These are phyloP conservation scores for Drosophila demipolita DNA, from an alignment of 2,888 invertebrate species.

Conservation along the genomic window DNA sequence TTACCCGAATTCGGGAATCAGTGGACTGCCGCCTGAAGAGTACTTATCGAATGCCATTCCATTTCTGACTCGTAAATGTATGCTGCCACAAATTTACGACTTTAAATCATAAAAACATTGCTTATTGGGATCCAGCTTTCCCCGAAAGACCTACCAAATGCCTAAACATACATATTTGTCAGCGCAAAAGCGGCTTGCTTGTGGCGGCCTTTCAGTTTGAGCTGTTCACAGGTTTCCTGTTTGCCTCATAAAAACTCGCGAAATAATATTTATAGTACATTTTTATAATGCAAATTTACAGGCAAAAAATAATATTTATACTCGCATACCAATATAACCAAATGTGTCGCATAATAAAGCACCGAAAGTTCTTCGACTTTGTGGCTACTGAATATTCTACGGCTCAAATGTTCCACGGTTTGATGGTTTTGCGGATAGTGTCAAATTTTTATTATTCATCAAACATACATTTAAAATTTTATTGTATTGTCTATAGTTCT, in stretches of 20 bases:
- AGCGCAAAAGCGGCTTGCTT: slow-evolving; percentile 19
- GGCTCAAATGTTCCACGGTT: slow-evolving; percentile 8
- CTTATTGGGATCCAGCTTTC: slow-evolving; percentile 57
- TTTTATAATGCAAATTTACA: slow-evolving; percentile 76
- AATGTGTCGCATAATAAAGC: slow-evolving; percentile 28
- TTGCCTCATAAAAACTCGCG: slow-evolving; percentile 61
- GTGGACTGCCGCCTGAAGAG: slow-evolving; percentile 34
- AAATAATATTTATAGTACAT: slow-evolving; percentile 78
- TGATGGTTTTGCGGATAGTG: neutral
- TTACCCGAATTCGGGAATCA: neutral
- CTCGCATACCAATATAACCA: slow-evolving; percentile 40
- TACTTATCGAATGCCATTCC: slow-evolving; percentile 66
- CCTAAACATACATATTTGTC: neutral
- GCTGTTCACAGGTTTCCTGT: slow-evolving; percentile 42
- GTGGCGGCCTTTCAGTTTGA: slow-evolving; percentile 9
- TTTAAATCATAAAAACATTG: slow-evolving; percentile 76
- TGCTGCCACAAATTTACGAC: slow-evolving; percentile 71
- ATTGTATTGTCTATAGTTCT: neutral
- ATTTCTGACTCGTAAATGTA: slow-evolving; percentile 75
- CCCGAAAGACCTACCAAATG: slow-evolving; percentile 22
- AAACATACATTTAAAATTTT: neutral
- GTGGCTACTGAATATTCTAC: neutral
- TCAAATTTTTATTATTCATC: slow-evolving; percentile 8
- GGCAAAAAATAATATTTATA: slow-evolving; percentile 63
- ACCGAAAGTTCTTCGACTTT: slow-evolving; percentile 22